Conservation (phyloP, 2,888 invertebrate species). For the Malachius bipustulatus region DNA sequence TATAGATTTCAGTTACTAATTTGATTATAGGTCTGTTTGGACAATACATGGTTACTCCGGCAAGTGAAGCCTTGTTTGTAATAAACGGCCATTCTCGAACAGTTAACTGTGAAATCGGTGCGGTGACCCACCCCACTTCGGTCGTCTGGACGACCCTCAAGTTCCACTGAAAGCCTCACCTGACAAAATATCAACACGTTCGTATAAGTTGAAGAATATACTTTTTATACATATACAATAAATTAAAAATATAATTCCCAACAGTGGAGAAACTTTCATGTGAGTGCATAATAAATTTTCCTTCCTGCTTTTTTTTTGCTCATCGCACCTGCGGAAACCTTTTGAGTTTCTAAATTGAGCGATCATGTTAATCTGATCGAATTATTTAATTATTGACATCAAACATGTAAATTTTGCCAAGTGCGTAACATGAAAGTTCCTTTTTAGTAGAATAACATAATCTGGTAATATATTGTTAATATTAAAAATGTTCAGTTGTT, state of each 20-base stretch:
- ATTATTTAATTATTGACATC: no score
- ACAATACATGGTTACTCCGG: conserved; percentile 60
- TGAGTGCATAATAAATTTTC: conserved; percentile 13
- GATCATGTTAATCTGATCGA: no score
- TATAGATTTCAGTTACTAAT: no score
- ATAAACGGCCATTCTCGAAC: conserved; percentile 58
- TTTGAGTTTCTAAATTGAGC: no score
- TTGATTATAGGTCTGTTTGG: conserved; percentile 53
- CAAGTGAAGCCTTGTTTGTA: conserved; percentile 56
- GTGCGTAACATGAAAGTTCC: conserved; percentile 3
- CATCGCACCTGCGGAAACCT: no score
- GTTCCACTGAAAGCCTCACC: conserved; percentile 37
- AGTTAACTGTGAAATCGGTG: conserved; percentile 63
- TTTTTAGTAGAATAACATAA: conserved; percentile 3
- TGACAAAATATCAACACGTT: conserved; percentile 10
- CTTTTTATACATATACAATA: conserved; percentile 16
- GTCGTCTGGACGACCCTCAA: conserved; percentile 54
- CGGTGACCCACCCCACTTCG: conserved; percentile 51
- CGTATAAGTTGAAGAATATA: conserved; percentile 16
- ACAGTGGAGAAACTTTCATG: conserved; percentile 5
- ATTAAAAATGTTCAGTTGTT: background rate
- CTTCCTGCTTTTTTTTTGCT: background rate
- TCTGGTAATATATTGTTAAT: background rate
- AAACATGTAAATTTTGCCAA: no score
- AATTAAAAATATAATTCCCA: background rate